Base-by-base conservation (phyloP, 2,113 vertebrate species). In the Prochilodus magdalenae region DNA sequence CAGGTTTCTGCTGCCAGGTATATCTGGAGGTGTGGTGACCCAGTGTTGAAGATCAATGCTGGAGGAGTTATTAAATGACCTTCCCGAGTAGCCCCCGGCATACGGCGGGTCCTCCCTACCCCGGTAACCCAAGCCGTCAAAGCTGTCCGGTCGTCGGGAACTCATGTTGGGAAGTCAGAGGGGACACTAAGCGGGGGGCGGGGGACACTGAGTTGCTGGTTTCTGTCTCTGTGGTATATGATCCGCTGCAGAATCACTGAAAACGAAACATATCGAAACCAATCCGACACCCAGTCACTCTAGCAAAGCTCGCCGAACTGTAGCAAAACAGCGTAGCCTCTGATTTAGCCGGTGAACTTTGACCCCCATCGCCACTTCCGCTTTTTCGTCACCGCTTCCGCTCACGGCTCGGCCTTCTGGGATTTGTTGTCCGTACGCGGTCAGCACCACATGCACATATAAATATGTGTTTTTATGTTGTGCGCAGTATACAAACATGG, bases 1-100 rank as follows among this genome's bases (percentile, higher is more conserved):
- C 88, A 97, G 92, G 89, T 98, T 99, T 80, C 97, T 96, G 93
- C 97, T 98, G 15, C 97, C 97, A 1, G 97, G 97, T 78, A 99
- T 98, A 88, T 98, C 97, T 0, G 97, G 97, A 16, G 97, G 97
- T 22, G 91, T 96, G 20, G 95, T 97, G 83, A 98, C 96, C 96
- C 97, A 98, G 73, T 95, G 94, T 57, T 93, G 89, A 79, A 93
- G 90, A 72, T 95, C 93, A 51, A 94, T 92, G 66, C 93, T 87
- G 22, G 91, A 89, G 8, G 94, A 89, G 85, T 88, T 86, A 87
- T 93, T 91, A 63, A 94, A 94, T 82, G 95, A 92, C 86, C 95
- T 91, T 63, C 90, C 91, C 0, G 91, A 85, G 80, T 93, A 95
- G 7, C 90, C 85, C 29, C 89, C 87, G 5, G 90, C 92, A 14